Percentiles rank a stretch among this genome's conserved stretches.
phyloP scores from a whole-genome alignment of 1,140 invertebrate species.

The Listronotus oregonensis region DNA sequence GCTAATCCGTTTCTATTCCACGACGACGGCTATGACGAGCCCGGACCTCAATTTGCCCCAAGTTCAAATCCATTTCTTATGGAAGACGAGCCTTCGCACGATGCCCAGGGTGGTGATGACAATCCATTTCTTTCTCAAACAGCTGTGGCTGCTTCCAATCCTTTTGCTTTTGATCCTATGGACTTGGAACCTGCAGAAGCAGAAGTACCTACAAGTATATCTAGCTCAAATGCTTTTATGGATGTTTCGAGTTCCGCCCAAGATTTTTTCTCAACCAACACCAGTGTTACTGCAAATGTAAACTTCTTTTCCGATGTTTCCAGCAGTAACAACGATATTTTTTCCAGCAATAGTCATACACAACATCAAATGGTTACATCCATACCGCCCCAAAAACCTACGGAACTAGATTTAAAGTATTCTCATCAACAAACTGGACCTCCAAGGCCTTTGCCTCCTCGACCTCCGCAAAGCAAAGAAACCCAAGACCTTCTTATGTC shows the following conservation, averaged over 20 bases:
- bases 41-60: conserved; percentile 47
- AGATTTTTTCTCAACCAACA: conserved; percentile 39
- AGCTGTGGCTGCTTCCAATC: conserved; percentile 59
- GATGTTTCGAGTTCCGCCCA: conserved; percentile 24
- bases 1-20: conserved; percentile 79
- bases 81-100: conserved; percentile 56
- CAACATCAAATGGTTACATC: neutral
- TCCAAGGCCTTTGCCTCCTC: conserved; percentile 57
- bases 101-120: conserved; percentile 57
- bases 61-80: conserved; percentile 76
- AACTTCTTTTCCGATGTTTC: conserved; percentile 24
- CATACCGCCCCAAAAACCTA: conserved; percentile 48
- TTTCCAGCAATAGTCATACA: neutral
- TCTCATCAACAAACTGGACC: conserved; percentile 47
- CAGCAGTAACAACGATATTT: conserved; percentile 2
- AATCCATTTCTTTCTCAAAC: conserved; percentile 62
- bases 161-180: conserved; percentile 66
- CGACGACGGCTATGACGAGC: conserved; percentile 63
- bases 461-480: conserved; percentile 67
- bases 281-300: conserved; percentile 7
- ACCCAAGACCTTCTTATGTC: conserved; percentile 85
- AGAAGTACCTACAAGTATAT: conserved; percentile 42
- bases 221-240: conserved; percentile 34
- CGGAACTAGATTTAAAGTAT: conserved; percentile 51
- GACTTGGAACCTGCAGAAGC: conserved; percentile 59